Evolutionary conservation across 2,888 invertebrate species (phyloP), one percentile per base, ranked within the genome.

Genomic region (Horisme vitalbata): DNA sequence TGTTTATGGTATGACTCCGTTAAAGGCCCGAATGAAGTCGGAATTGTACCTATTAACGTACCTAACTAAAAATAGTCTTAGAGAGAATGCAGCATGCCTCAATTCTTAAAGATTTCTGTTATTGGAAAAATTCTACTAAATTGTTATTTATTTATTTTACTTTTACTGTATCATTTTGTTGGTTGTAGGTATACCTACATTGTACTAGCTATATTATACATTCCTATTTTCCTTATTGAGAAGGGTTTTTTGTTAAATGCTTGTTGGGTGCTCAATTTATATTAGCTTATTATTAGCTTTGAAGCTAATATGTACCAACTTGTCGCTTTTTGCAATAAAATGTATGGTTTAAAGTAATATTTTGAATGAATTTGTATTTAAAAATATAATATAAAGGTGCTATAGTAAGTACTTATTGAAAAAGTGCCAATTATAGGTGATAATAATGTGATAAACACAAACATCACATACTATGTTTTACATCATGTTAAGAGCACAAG

Each of bases 341-440:
- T 23, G 9, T n/a, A n/a, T n/a, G 8, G n/a, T 9, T 23, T 1
- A 2, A 18, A n/a, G n/a, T 23, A 2, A n/a, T 23, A 1, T 23
- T 23, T 4, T 23, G 8, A n/a, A 23, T 23, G 23, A 9, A 9
- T 23, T 23, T 23, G 9, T 9, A 9, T n/a, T 23, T 23, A 0
- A 4, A 11, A 31, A 36, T 18, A 9, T 12, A 37, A 33, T 37
- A 28, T 15, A 23, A 24, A 32, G 51, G 46, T 52, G 46, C 46
- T 52, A 46, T 44, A 21, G 1, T 12, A 45, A 9, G 8, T 30
- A n/a, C n/a, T n/a, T n/a, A n/a, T n/a, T n/a, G n/a, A n/a, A 39
- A 33, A 31, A 46, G 44, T 46, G 50, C 50, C 50, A 50, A 50
- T 45, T 13, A 23, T 23, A 23, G 6, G 1, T 20, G 1, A n/a